Base-by-base conservation (phyloP, 1,140 invertebrate genomes). In the Cydia amplana region DNA sequence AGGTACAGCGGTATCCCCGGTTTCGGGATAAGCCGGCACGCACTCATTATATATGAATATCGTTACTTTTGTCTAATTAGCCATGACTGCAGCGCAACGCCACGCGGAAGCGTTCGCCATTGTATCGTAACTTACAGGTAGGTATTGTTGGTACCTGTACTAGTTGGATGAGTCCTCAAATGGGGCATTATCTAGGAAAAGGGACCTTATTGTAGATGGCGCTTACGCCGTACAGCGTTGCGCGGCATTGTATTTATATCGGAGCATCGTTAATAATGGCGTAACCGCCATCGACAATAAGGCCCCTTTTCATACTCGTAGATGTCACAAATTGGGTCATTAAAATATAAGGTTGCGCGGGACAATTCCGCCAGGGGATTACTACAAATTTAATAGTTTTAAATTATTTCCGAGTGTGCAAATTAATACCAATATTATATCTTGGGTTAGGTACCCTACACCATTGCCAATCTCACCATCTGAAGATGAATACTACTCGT, bases 251-350 rank as follows among this genome's bases (percentile, higher is more conserved):
- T n/a, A n/a, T n/a, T n/a, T n/a, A n/a, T n/a, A n/a, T n/a, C n/a
- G n/a, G n/a, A n/a, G n/a, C n/a, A n/a, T n/a, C n/a, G n/a, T n/a
- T n/a, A n/a, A n/a, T n/a, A n/a, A n/a, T n/a, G n/a, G n/a, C n/a
- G n/a, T n/a, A n/a, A n/a, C n/a, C n/a, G n/a, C n/a, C n/a, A n/a
- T n/a, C n/a, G n/a, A n/a, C n/a, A n/a, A n/a, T n/a, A n/a, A n/a
- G n/a, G n/a, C n/a, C n/a, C n/a, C n/a, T n/a, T n/a, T n/a, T n/a
- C n/a, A n/a, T n/a, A n/a, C n/a, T n/a, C n/a, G n/a, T n/a, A n/a
- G n/a, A n/a, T n/a, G n/a, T n/a, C n/a, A n/a, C n/a, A n/a, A 81
- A 65, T 75, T 49, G 70, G 73, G 43, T 67, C 65, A 74, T 82
- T 74, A 70, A 78, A 77, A 79, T 85, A 76, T 83, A 77, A 72